Base-by-base conservation (phyloP, 2,113 vertebrate species). In the Narcine bancroftii region DNA sequence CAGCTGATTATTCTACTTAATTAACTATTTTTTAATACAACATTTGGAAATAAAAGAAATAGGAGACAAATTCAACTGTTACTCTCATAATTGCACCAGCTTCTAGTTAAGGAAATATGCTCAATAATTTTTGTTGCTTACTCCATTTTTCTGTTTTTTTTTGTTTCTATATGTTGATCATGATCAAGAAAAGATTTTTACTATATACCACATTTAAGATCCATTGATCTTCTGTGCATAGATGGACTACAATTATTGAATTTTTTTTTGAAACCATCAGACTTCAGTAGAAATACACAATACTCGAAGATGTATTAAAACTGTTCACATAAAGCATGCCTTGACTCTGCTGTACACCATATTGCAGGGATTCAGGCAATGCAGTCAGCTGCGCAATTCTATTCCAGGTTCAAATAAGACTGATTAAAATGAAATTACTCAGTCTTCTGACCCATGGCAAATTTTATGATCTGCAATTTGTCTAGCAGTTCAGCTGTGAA, bases 371-470 rank as follows among this genome's bases (percentile, higher is more conserved):
- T 91, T 91, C 89, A 91, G 89, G 89, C 89, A 91, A 91, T 69
- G 65, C 65, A 91, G 89, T 91, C 89, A 91, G 89, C 89, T 91
- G 89, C 89, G 93, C 73, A 93, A 92, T n/a, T 89, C 60, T 79
- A 92, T 94, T 94, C 93, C 93, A 93, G 85, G 92, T 95, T 95
- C 93, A 94, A 95, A 94, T 95, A 95, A 94, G 93, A 93, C 94
- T 95, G 94, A 96, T 96, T 96, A 96, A 96, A 96, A 96, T 94
- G 93, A 96, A 95, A 96, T 96, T 95, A 95, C 94, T 96, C 94
- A 94, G 92, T 94, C 92, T 95, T 92, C 94, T 96, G 95, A 96
- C 94, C 95, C 95, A 94, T 95, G 93, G 93, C 93, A 95, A 95
- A 95, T 96, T 96, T 96, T 94, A 96, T 56, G 94, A 95, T 93